Conservation (phyloP, 2,113 vertebrate species). For the Oxygymnocypris stewartii region DNA sequence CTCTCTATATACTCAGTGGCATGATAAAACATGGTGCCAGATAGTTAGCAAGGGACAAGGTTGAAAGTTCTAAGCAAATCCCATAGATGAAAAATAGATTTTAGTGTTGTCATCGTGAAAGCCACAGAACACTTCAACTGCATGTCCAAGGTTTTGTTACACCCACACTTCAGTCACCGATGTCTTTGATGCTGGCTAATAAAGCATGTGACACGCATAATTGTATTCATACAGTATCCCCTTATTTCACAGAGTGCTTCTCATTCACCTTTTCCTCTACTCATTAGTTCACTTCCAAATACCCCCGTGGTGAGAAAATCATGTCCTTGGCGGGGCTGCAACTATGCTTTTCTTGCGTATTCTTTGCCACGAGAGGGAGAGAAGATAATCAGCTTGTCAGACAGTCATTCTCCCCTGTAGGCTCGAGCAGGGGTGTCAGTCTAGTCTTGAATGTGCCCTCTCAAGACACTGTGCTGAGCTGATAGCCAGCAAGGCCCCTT, state of each 20-base stretch:
- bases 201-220: background rate
- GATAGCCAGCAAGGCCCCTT: constrained; percentile 30
- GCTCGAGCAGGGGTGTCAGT: constrained; percentile 32
- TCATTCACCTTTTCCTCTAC: background rate
- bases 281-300: constrained; percentile 3
- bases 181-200: background rate
- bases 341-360: constrained; percentile 28
- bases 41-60: background rate
- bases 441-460: constrained; percentile 32
- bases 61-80: background rate
- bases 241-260: background rate
- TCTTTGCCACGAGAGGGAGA: constrained; percentile 46
- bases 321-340: constrained; percentile 31
- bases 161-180: background rate
- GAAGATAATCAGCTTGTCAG: constrained; percentile 39
- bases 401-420: constrained; percentile 44
- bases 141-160: background rate
- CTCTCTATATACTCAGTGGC: background rate
- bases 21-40: background rate
- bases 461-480: constrained; percentile 27
- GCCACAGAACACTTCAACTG: constrained; percentile 1
- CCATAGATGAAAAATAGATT: background rate
- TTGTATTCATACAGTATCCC: background rate
- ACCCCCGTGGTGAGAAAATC: constrained; percentile 20
- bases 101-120: background rate